Evolutionary conservation across 1,140 invertebrate species (phyloP).

Genomic region (Anadara kagoshimensis): DNA sequence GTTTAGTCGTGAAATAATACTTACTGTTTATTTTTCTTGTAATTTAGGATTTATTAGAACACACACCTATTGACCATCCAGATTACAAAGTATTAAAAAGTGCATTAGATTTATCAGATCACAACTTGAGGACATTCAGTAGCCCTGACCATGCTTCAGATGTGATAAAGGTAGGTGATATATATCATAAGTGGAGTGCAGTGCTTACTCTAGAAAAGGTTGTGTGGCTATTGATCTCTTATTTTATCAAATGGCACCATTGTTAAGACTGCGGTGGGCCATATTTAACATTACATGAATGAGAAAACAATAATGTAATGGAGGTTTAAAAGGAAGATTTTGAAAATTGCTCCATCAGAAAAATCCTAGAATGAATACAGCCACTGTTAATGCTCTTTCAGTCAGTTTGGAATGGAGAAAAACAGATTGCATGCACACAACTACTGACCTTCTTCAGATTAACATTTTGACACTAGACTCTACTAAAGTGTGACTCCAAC

Average conservation of each 20-base stretch:
- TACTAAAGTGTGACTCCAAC: not conserved
- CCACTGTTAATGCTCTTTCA: not conserved
- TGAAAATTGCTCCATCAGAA: no score
- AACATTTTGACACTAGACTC: not conserved
- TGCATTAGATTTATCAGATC: conserved; percentile 89
- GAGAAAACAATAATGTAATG: no score
- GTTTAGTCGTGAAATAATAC: no score
- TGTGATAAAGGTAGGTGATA: conserved; percentile 13
- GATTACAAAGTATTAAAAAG: conserved; percentile 88
- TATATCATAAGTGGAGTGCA: no score
- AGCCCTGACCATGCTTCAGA: conserved; percentile 76
- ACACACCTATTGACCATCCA: conserved; percentile 87
- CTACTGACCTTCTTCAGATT: not conserved
- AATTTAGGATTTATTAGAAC: conserved; percentile 89
- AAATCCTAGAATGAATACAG: no score
- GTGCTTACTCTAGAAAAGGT: no score
- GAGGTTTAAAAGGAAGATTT: no score
- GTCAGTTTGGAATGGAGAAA: not conserved
- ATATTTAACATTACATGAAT: no score
- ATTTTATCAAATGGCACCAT: no score
- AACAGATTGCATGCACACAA: not conserved
- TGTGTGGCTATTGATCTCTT: no score
- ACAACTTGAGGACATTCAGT: conserved; percentile 80
- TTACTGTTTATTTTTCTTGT: conserved; percentile 18
- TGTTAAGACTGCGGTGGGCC: no score